Conservation (phyloP, 2,797 vertebrate species). For the Scleropages formosus region DNA sequence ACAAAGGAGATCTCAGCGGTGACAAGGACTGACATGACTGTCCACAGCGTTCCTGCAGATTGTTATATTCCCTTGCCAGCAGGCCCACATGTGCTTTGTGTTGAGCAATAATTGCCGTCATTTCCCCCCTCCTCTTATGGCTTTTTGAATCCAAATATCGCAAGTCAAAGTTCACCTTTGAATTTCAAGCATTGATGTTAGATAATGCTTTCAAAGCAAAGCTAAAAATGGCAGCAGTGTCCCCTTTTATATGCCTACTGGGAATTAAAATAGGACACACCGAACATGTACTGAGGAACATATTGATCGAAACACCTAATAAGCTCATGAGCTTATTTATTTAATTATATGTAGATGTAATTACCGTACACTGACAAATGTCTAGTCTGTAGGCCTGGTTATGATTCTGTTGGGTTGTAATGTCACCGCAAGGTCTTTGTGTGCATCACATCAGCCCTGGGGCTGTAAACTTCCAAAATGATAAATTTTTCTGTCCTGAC, state of each 20-base stretch:
- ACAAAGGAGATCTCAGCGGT: too few species aligned
- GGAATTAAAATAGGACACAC: background rate
- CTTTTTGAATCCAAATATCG: background rate
- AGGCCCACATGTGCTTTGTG: background rate
- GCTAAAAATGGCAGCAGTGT: background rate
- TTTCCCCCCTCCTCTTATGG: background rate
- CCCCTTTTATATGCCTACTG: background rate
- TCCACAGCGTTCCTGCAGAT: background rate
- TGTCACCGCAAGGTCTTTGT: background rate
- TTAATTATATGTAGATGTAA: too few species aligned
- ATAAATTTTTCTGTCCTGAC: background rate
- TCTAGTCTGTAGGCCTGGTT: background rate
- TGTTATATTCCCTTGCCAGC: background rate
- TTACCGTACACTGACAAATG: background rate
- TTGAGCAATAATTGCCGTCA: background rate
- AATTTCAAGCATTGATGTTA: slow-evolving; percentile 7
- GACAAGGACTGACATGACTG: background rate
- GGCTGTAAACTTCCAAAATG: background rate
- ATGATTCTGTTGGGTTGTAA: background rate
- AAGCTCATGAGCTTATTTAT: too few species aligned
- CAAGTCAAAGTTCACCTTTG: slow-evolving; percentile 1
- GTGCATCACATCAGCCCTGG: slow-evolving; percentile 1
- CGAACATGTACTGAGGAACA: background rate
- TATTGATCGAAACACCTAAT: too few species aligned
- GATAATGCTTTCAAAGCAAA: background rate